Evolutionary conservation across 2,113 vertebrate species (phyloP).

Genomic region (Sterna hirundo): DNA sequence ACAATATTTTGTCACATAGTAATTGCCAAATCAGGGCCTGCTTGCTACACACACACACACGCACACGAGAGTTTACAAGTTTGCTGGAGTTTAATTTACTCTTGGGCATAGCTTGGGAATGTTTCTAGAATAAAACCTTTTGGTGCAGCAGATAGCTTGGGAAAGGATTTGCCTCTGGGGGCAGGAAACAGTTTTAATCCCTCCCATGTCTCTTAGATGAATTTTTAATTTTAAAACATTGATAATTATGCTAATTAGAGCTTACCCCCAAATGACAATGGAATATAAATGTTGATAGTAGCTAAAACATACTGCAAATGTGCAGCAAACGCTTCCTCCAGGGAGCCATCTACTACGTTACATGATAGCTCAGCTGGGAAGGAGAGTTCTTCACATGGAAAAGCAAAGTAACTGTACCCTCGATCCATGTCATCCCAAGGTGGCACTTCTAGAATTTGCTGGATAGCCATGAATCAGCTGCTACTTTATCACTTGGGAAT

Average conservation of each 20-base stretch:
- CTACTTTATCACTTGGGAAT: not conserved
- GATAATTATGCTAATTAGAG: slow-evolving; percentile 46
- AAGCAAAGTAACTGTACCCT: not conserved
- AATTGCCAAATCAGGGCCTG: not conserved
- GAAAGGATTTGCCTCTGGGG: not conserved
- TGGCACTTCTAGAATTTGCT: not conserved
- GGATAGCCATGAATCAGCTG: not conserved
- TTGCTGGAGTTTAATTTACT: slow-evolving; percentile 14
- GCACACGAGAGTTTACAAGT: not conserved
- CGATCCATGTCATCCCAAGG: not conserved
- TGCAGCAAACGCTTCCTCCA: not conserved
- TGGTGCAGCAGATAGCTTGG: slow-evolving; percentile 10
- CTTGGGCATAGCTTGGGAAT: not conserved
- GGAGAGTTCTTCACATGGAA: not conserved
- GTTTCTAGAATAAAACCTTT: slow-evolving; percentile 26
- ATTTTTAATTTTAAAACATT: slow-evolving; percentile 42
- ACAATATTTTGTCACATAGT: not conserved
- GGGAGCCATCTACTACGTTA: not conserved
- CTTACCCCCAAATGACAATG: slow-evolving; percentile 49
- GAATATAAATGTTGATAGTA: slow-evolving; percentile 57
- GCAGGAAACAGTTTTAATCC: not conserved
- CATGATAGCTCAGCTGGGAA: slow-evolving; percentile 22
- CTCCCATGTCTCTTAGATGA: slow-evolving; percentile 18
- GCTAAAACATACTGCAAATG: slow-evolving; percentile 45
- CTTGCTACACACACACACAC: not conserved